These are phyloP conservation scores for Scaptomyza parva DNA, from an alignment of 2,888 invertebrate species.

Conservation along the genomic window DNA sequence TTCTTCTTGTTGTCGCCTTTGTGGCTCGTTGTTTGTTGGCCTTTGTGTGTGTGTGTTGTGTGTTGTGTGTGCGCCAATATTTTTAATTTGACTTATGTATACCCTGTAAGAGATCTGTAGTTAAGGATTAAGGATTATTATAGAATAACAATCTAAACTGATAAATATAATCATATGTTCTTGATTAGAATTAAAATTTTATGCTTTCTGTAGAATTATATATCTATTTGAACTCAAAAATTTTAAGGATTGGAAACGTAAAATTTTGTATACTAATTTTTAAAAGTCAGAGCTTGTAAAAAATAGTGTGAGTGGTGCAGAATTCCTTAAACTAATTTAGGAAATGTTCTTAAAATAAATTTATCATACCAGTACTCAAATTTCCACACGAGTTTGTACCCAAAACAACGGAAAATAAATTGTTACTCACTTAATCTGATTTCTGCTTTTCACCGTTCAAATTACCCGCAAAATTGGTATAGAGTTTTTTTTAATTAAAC, in stretches of 20 bases:
- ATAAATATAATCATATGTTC: no score
- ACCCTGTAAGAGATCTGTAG: background rate
- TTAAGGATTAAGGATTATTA: background rate
- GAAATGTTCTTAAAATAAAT: no score
- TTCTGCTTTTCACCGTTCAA: no score
- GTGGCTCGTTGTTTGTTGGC: constrained; percentile 64
- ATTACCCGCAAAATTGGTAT: no score
- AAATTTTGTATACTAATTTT: background rate
- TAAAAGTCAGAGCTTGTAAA: background rate
- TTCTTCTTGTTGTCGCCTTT: constrained; percentile 68
- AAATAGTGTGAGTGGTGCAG: background rate
- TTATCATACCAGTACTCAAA: no score
- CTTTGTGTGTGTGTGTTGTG: constrained; percentile 19
- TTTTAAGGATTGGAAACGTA: background rate
- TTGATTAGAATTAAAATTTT: no score
- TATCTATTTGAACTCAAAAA: background rate
- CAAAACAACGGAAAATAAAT: no score
- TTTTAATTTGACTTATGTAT: constrained; percentile 47
- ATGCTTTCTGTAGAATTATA: background rate
- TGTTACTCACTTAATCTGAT: no score
- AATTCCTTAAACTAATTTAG: no score
- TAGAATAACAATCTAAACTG: background rate
- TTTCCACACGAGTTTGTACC: no score
- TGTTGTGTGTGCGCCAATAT: constrained; percentile 44
- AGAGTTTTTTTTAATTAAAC: no score